Evolutionary conservation across 2,113 vertebrate species (phyloP).

Genomic region (Bufo bufo): DNA sequence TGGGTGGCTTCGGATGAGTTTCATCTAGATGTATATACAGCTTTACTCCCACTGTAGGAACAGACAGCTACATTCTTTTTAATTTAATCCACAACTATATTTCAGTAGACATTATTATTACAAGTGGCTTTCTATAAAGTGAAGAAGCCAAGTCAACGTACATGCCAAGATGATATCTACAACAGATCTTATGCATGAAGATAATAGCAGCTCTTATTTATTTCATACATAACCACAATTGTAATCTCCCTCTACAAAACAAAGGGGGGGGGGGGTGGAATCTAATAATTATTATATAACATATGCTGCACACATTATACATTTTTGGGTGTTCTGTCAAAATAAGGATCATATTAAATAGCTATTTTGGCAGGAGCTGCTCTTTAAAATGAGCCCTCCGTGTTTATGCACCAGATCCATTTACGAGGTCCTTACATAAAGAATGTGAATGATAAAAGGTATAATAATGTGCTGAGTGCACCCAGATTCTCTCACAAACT

Average conservation of each 20-base stretch:
- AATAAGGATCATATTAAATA: conserved; percentile 17
- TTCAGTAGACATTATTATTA: neutral
- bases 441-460: conserved; percentile 39
- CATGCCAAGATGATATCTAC: neutral
- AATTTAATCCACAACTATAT: neutral
- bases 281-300: neutral
- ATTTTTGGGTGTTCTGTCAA: conserved; percentile 27
- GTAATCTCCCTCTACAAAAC: neutral
- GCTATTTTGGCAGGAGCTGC: conserved; percentile 38
- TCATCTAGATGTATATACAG: neutral
- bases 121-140: neutral
- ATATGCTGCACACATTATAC: neutral
- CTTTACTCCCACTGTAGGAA: neutral
- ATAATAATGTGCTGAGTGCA: conserved; percentile 6
- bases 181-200: neutral
- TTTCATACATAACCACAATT: neutral
- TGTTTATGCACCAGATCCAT: conserved; percentile 46
- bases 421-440: conserved; percentile 49
- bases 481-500: conserved; percentile 14
- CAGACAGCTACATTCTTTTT: neutral
- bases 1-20: too few species aligned
- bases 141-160: neutral
- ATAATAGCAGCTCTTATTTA: neutral
- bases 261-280: neutral
- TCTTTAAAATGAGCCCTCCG: conserved; percentile 15